These are phyloP conservation scores for Recurvirostra avosetta DNA, from an alignment of 2,113 vertebrate species.

Conservation along the genomic window DNA sequence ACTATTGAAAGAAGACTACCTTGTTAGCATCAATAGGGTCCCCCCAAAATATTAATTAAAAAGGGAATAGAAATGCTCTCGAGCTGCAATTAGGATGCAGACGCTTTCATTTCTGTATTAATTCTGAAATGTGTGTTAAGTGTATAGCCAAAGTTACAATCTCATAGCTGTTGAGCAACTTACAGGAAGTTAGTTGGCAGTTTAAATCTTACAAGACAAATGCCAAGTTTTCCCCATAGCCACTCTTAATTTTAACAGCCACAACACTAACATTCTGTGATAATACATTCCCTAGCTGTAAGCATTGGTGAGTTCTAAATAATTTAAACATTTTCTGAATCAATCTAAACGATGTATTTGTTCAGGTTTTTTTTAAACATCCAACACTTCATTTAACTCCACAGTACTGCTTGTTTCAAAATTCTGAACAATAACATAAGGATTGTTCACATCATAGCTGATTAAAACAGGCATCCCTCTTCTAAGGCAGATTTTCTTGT, in stretches of 20 bases:
- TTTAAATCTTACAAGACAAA: background rate
- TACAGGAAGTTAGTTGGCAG: rapidly evolving
- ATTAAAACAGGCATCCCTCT: background rate
- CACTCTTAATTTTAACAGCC: background rate
- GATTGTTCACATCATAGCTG: background rate
- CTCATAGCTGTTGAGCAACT: background rate
- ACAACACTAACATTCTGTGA: background rate
- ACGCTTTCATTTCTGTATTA: background rate
- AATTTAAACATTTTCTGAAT: background rate
- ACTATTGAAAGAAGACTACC: background rate
- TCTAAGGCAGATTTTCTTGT: background rate
- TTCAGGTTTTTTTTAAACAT: background rate
- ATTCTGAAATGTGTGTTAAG: background rate
- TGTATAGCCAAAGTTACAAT: background rate
- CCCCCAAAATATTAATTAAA: background rate
- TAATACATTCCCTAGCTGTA: background rate
- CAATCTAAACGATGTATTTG: background rate
- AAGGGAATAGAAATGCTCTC: background rate
- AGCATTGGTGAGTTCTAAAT: background rate
- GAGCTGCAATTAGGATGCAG: background rate
- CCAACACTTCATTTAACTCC: background rate
- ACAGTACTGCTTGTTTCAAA: background rate
- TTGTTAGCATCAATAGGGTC: rapidly evolving
- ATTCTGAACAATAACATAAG: background rate
- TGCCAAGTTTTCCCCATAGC: background rate